A percentile compares a stretch with the other conserved stretches of the same genome.
Evolutionary conservation across 2,888 invertebrate genomes (phyloP).

Genomic region (Pyralis farinalis): DNA sequence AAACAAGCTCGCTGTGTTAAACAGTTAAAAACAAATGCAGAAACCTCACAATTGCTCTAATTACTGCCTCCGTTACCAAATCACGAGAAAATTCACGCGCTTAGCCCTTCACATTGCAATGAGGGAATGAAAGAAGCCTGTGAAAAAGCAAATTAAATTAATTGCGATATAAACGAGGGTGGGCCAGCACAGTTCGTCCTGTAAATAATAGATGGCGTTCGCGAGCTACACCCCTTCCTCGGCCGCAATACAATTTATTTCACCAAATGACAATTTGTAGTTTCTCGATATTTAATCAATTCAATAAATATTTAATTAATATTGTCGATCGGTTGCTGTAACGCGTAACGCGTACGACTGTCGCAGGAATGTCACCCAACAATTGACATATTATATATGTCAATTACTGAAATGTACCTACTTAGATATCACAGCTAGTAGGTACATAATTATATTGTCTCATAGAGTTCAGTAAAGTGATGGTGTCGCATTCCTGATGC

Average conservation of each 20-base stretch:
- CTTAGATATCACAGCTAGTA: too few relatives aligned
- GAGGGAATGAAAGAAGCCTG: conserved; percentile 74
- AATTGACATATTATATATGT: too few relatives aligned
- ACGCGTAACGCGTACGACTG: too few relatives aligned
- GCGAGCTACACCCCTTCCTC: conserved; percentile 50
- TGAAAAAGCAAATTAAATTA: conserved; percentile 80
- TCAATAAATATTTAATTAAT: conserved; percentile 9
- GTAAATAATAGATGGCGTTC: conserved; percentile 67
- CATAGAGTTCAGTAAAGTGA: too few relatives aligned
- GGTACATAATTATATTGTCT: too few relatives aligned
- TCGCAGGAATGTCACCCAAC: too few relatives aligned
- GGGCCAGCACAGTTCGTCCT: conserved; percentile 52
- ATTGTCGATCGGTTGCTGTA: background rate
- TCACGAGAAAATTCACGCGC: conserved; percentile 76
- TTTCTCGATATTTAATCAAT: conserved; percentile 7
- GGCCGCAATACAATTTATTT: conserved; percentile 47
- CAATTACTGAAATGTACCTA: too few relatives aligned
- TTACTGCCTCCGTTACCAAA: conserved; percentile 73
- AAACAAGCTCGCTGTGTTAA: conserved; percentile 50
- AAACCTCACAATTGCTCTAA: conserved; percentile 73
- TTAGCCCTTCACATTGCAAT: conserved; percentile 67
- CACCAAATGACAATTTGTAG: conserved; percentile 24
- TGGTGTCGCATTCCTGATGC: too few relatives aligned
- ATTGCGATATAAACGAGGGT: conserved; percentile 78
- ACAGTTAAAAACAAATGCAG: conserved; percentile 71